Conservation (phyloP, 92 coral and sea anemone species). For the Diadumene lineata region DNA sequence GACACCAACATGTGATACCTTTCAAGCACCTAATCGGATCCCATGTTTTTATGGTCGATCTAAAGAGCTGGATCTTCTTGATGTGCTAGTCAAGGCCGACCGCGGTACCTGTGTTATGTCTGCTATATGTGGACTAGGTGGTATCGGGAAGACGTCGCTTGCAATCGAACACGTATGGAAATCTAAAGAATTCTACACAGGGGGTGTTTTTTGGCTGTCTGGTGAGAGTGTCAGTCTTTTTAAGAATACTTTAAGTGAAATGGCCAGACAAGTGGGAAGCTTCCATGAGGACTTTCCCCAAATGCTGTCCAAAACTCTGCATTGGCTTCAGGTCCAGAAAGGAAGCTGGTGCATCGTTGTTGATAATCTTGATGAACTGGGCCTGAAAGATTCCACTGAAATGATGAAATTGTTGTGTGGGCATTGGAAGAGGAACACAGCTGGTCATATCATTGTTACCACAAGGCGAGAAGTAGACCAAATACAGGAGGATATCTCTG, state of each 20-base stretch:
- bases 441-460: slow-evolving; percentile 73
- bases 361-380: slow-evolving; percentile 78
- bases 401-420: slow-evolving; percentile 67
- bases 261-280: slow-evolving; percentile 68
- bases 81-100: slow-evolving; percentile 16
- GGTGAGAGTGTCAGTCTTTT: slow-evolving; percentile 68
- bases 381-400: slow-evolving; percentile 52
- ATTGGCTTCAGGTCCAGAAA: slow-evolving; percentile 38
- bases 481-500: slow-evolving; percentile 45
- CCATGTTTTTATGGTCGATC: slow-evolving; percentile 61
- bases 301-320: slow-evolving; percentile 59
- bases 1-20: slow-evolving; percentile 1
- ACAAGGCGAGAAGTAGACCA: slow-evolving; percentile 69
- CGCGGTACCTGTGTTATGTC: slow-evolving; percentile 32
- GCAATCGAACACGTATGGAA: slow-evolving; percentile 72
- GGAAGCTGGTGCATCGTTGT: slow-evolving; percentile 67
- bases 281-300: slow-evolving; percentile 45
- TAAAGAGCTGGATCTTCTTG: slow-evolving; percentile 42
- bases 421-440: slow-evolving; percentile 58
- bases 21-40: slow-evolving; percentile 62
- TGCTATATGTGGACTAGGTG: slow-evolving; percentile 81
- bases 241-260: slow-evolving; percentile 59
- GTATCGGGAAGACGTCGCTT: slow-evolving; percentile 84
- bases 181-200: slow-evolving; percentile 51
- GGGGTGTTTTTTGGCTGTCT: slow-evolving; percentile 88